Evolutionary conservation across 1,140 invertebrate genomes (phyloP).

Genomic region (Drosophila bipectinata): DNA sequence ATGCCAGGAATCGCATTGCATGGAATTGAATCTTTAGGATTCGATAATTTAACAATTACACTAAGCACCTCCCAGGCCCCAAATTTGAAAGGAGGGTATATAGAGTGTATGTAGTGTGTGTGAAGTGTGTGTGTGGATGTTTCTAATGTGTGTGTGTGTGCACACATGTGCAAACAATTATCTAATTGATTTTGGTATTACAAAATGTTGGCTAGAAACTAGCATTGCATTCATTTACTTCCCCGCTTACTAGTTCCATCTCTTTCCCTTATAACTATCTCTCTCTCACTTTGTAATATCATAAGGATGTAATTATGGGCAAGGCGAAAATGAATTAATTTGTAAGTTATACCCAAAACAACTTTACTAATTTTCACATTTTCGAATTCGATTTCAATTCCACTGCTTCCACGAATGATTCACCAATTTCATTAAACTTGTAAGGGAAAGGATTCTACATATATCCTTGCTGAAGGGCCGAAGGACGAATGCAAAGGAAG

Average conservation of each 20-base stretch:
- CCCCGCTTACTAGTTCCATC: constrained; percentile 5
- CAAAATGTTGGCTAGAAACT: constrained; percentile 48
- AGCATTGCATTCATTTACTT: constrained; percentile 62
- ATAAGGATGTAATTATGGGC: constrained; percentile 39
- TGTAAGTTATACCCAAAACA: constrained; percentile 22
- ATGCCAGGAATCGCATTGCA: constrained; percentile 21
- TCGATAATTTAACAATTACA: constrained; percentile 41
- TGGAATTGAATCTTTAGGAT: constrained; percentile 30
- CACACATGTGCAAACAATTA: constrained; percentile 63
- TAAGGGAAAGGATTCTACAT: background rate
- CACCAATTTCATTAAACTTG: constrained; percentile 73
- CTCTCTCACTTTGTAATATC: background rate
- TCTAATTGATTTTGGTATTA: constrained; percentile 71
- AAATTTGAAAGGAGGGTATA: no score
- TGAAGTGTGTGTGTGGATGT: no score
- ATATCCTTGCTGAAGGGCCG: background rate
- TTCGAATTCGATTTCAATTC: constrained; percentile 8
- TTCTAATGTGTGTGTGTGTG: constrained; percentile 6
- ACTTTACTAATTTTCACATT: background rate
- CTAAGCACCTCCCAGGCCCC: constrained; percentile 2
- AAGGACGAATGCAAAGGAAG: background rate
- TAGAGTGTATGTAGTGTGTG: background rate
- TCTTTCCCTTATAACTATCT: background rate
- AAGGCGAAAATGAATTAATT: constrained; percentile 61
- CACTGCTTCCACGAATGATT: constrained; percentile 12